Evolutionary conservation across 1,140 invertebrate species (phyloP), one percentile per base, ranked within the genome.

Genomic region (Euura lappo): DNA sequence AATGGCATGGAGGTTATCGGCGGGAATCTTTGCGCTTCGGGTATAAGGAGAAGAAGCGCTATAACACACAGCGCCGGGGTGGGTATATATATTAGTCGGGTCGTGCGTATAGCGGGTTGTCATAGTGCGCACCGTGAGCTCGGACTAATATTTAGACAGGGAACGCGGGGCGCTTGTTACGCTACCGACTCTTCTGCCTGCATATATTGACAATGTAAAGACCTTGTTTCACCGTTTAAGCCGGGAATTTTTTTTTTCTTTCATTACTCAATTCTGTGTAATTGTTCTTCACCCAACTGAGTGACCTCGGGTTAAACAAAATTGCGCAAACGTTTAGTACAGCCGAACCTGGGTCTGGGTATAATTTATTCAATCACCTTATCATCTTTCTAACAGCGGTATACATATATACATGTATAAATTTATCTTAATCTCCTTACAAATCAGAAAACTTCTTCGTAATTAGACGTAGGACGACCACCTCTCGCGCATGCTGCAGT

Each of bases 361-460:
- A 60, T 60, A 60, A 60, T 60, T 60, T 60, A 60, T 60, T 60
- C 51, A 60, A 60, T 60, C 51, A n/a, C 51, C 51, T 60, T 60
- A 60, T 60, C 13, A 60, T 60, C 51, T 60, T 60, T 60, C 51
- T 60, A 11, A 60, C 13, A 28, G 28, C 2, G 13, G 51, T 28
- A 5, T 60, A 60, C 0, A 28, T 11, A 60, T 60, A 60, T 60
- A 11, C 51, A 11, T 60, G 51, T 60, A 60, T 60, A 11, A 11
- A 60, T 60, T 60, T 60, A 28, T 60, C 13, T 60, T 60, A 11
- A 60, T 60, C 51, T 60, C 51, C 13, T 60, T 60, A 6, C 10
- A 60, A 60, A 60, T 60, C 51, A 60, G 51, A n/a, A 60, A 60
- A 11, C 51, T 60, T 8, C 51, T 60, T 60, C 8, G 51, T 60